Base-by-base conservation (phyloP, 2,797 vertebrate species). In the Poecilia velifera region DNA sequence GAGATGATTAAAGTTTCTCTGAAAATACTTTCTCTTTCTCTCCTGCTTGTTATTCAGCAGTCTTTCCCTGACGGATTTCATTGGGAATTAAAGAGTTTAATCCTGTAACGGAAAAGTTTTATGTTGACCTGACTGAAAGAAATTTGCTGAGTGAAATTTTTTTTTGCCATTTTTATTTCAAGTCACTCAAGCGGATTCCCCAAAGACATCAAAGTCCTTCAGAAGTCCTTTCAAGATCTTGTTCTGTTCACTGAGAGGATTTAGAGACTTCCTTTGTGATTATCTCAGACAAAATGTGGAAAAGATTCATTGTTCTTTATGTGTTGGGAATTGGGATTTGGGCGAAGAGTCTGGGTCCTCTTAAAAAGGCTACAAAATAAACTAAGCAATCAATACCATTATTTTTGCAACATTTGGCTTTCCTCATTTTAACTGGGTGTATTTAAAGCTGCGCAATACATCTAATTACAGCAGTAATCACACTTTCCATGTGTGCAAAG, bases 21-120 rank as follows among this genome's bases (percentile, higher is more conserved):
- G 72, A 82, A 84, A 86, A 83, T 25, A 66, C 31, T 79, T 82
- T 49, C 28, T 75, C 82, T 47, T 76, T 76, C 59, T 78, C 31
- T 73, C 25, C 76, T 66, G 34, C 74, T 49, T 72, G 68, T 51
- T 55, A 82, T 82, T 88, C 53, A 82, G 64, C 71, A 47, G 47
- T 68, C 59, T 53, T 49, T 78, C 62, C 55, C 55, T 80, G 36
- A 83, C 34, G 70, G 39, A 78, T 74, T 68, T 83, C 31, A 20
- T 49, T 57, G 71, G 62, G 68, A 87, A 73, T 84, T 84, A 81
- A 34, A 76, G 18, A 28, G 34, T 59, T 46, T 77, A 83, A 82
- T 78, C 72, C 77, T 74, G 78, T 76, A 76, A 39, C 86, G 64
- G 59, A 8, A 82, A 79, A 79, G 36, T 71, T 82, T 31, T 10